Evolutionary conservation across 2,888 invertebrate genomes (phyloP).

Genomic region (Hemistola chrysoprasaria): DNA sequence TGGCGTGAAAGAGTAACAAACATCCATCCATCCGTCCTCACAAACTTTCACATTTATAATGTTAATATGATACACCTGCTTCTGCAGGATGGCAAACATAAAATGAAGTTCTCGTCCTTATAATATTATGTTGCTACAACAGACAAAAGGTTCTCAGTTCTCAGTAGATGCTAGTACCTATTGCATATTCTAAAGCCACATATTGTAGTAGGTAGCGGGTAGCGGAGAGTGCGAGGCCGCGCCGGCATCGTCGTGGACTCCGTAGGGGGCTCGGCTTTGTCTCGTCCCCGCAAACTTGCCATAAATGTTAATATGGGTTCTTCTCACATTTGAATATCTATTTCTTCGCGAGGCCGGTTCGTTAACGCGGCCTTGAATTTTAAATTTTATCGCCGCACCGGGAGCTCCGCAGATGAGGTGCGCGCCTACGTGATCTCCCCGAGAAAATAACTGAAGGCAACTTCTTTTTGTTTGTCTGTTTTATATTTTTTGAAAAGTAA

Average conservation of each 20-base stretch:
- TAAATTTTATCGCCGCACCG: conserved; percentile 79
- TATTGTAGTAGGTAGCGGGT: conserved; percentile 38
- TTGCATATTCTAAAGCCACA: conserved; percentile 52
- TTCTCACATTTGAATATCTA: conserved; percentile 82
- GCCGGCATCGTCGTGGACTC: conserved; percentile 30
- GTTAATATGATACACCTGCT: too few species aligned
- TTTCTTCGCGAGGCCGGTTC: conserved; percentile 81
- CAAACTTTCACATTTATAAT: too few species aligned
- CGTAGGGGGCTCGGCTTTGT: conserved; percentile 68
- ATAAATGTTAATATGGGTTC: conserved; percentile 83
- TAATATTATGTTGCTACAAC: too few species aligned
- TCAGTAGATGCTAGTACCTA: conserved; percentile 14
- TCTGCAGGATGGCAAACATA: too few species aligned
- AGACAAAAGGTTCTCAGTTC: too few species aligned
- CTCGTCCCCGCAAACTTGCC: conserved; percentile 80
- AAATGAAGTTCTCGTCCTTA: too few species aligned
- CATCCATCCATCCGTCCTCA: too few species aligned
- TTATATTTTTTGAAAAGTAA: conserved; percentile 54
- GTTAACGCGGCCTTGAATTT: conserved; percentile 83
- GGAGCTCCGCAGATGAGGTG: conserved; percentile 77
- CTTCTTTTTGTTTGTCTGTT: conserved; percentile 66
- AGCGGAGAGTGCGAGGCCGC: conserved; percentile 23
- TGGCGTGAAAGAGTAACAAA: too few species aligned
- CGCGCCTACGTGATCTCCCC: conserved; percentile 77
- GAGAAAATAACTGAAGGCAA: conserved; percentile 67